phyloP scores from a whole-genome alignment of 2,797 vertebrate genomes.

The Hyperoplus lanceolatus region DNA sequence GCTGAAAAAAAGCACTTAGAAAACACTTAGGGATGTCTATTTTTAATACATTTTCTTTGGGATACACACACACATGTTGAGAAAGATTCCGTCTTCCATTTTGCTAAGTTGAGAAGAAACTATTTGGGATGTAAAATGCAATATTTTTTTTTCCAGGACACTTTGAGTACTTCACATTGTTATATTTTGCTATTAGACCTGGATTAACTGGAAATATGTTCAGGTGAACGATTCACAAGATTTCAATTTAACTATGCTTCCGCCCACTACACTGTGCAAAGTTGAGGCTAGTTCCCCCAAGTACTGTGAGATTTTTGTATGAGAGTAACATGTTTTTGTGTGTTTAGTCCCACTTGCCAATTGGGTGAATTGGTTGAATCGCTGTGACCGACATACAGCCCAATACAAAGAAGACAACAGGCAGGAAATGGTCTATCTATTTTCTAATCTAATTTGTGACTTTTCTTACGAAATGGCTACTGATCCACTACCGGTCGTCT shows the following conservation, averaged over 20 bases:
- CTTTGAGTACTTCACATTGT: slow-evolving; percentile 16
- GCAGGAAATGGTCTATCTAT: slow-evolving; percentile 35
- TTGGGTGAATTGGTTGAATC: slow-evolving; percentile 17
- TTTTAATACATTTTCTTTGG: slow-evolving; percentile 14
- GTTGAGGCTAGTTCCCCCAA: slow-evolving; percentile 7
- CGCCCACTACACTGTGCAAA: slow-evolving; percentile 15
- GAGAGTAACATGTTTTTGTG: slow-evolving; percentile 17
- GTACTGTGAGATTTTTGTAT: slow-evolving; percentile 40
- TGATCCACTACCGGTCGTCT: slow-evolving; percentile 71
- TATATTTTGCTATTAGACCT: slow-evolving; percentile 44
- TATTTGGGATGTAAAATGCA: not conserved
- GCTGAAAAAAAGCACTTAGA: slow-evolving; percentile 7
- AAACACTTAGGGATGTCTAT: slow-evolving; percentile 17
- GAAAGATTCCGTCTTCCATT: slow-evolving; percentile 62
- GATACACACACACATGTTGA: slow-evolving; percentile 12
- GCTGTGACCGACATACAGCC: slow-evolving; percentile 51
- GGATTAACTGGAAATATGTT: slow-evolving; percentile 76
- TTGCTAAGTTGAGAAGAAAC: slow-evolving; percentile 31
- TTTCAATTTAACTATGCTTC: not conserved
- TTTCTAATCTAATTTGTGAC: slow-evolving; percentile 50
- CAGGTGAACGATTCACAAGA: not conserved
- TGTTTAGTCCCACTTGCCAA: slow-evolving; percentile 8
- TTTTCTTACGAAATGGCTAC: slow-evolving; percentile 71
- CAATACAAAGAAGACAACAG: slow-evolving; percentile 45
- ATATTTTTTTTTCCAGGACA: slow-evolving; percentile 4